phyloP scores from a whole-genome alignment of 2,888 invertebrate genomes.

The Stratiomys singularior region DNA sequence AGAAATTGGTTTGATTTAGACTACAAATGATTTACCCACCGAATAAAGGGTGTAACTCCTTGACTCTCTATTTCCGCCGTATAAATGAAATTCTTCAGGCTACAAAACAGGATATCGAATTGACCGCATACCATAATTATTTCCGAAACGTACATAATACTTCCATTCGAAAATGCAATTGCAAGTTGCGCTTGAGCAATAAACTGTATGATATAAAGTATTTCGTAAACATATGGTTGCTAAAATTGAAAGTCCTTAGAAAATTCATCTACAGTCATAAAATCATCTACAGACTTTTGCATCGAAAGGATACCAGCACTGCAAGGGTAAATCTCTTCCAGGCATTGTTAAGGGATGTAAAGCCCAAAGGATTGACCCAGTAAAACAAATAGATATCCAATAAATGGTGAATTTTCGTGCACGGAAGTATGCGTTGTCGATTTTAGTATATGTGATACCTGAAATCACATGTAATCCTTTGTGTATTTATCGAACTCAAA shows the following conservation, averaged over 20 bases:
- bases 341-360: slow-evolving; percentile 47
- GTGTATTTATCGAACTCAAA: not conserved
- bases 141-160: slow-evolving; percentile 60
- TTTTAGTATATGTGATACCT: not conserved
- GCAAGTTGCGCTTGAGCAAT: slow-evolving; percentile 61
- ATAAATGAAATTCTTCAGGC: slow-evolving; percentile 60
- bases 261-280: not conserved
- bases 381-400: slow-evolving; percentile 47
- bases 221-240: slow-evolving; percentile 53
- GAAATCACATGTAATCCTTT: not conserved
- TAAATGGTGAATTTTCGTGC: not conserved
- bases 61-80: slow-evolving; percentile 52
- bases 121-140: slow-evolving; percentile 59
- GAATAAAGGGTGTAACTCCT: not conserved
- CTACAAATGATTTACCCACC: not conserved
- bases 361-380: slow-evolving; percentile 47
- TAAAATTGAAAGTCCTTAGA: not conserved
- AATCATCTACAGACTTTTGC: slow-evolving; percentile 53
- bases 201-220: slow-evolving; percentile 56
- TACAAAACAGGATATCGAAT: slow-evolving; percentile 60
- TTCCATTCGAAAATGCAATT: slow-evolving; percentile 54
- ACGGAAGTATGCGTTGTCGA: not conserved
- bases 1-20: too few relatives aligned
- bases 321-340: slow-evolving; percentile 49
- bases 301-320: slow-evolving; percentile 53